phyloP scores from a whole-genome alignment of 2,797 vertebrate genomes.

The Amblyraja radiata region DNA sequence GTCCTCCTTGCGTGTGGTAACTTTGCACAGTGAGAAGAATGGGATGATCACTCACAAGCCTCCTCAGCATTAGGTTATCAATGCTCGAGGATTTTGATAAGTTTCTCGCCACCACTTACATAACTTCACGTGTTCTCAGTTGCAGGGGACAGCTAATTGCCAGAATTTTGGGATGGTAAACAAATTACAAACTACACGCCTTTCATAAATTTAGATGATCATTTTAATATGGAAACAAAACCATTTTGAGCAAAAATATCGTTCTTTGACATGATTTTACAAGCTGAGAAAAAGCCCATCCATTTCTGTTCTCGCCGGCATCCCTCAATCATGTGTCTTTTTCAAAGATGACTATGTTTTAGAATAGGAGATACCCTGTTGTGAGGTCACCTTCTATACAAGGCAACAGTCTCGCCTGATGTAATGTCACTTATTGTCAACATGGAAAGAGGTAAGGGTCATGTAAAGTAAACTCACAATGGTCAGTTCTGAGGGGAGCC shows the following conservation, averaged over 20 bases:
- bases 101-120: constrained; percentile 34
- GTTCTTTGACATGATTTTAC: background rate
- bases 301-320: background rate
- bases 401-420: no score
- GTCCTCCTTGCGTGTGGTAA: background rate
- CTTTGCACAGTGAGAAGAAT: constrained; percentile 28
- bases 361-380: background rate
- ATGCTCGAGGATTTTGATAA: constrained; percentile 1
- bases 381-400: background rate
- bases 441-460: background rate
- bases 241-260: background rate
- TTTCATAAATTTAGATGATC: background rate
- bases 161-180: background rate
- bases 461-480: no score
- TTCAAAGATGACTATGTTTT: background rate
- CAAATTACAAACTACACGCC: background rate
- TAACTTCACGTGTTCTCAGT: background rate
- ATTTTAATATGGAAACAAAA: background rate
- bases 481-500: no score
- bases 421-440: background rate
- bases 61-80: background rate
- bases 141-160: constrained; percentile 10
- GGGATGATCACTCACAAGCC: constrained; percentile 15
- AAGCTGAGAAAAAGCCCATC: background rate
- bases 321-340: background rate